Evolutionary conservation across 1,140 invertebrate species (phyloP), one percentile per base, ranked within the genome.

Genomic region (Eumaeus atala): DNA sequence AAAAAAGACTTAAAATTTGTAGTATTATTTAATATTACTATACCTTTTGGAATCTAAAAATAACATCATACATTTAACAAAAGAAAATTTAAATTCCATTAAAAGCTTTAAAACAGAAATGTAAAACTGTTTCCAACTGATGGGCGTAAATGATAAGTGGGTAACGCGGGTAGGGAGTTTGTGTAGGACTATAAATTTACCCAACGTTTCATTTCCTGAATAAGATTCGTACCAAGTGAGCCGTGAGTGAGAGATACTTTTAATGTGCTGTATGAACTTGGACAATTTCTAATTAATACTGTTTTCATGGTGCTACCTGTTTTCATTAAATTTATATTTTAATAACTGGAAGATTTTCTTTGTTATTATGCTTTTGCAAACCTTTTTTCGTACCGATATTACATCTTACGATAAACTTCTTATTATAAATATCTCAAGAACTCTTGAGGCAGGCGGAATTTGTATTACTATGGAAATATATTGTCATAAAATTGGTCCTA

Each of bases 131-230:
- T 52, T 48, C 50, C 52, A 44, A 49, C 49, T 67, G 72, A 75
- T 74, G 66, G 64, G 62, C 62, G 62, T 72, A 72, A 75, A 74
- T 75, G 69, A 77, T 76, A 80, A 76, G 70, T 74, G 69, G 69
- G 69, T 70, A 66, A 64, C 68, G 62, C 65, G 62, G 64, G 66
- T 61, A 58, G 67, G 58, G 63, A 67, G 63, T 71, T 72, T 66
- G 69, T 64, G 67, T 59, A 59, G 59, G 56, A 57, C 67, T 59
- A 73, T 80, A 77, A 80, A 80, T 80, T 65, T 37, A 72, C 57
- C 48, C 52, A 63, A 65, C 67, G 70, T 80, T 77, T 76, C 74
- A 77, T 80, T 80, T 80, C 77, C 77, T 72, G 68, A 67, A 70
- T 69, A 69, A 67, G 72, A 74, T 77, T 74, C 64, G 64, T 67